Evolutionary conservation across 2,888 invertebrate genomes (phyloP).

Genomic region (Agonopterix alstromeriana): DNA sequence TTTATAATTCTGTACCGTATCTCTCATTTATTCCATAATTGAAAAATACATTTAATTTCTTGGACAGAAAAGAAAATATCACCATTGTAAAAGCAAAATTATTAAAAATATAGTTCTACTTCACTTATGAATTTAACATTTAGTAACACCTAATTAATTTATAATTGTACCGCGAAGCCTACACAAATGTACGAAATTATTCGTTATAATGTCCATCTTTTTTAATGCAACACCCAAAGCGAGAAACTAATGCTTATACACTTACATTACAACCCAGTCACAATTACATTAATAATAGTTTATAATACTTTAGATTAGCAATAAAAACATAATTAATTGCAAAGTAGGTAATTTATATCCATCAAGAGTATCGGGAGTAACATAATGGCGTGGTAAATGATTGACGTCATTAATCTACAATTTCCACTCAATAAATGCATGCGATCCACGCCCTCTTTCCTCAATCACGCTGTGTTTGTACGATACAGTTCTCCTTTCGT

Average conservation of each 20-base stretch:
- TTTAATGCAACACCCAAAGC: background rate
- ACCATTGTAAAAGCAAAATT: no score
- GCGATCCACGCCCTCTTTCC: constrained; percentile 23
- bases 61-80: no score
- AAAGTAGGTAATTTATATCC: constrained; percentile 30
- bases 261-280: background rate
- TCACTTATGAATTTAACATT: no score
- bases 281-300: constrained; percentile 1
- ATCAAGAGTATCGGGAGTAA: constrained; percentile 26
- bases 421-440: constrained; percentile 40
- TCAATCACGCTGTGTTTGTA: constrained; percentile 13
- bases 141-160: no score
- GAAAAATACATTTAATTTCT: no score
- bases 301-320: constrained; percentile 1
- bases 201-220: no score
- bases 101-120: no score
- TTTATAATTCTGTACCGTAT: no score
- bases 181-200: no score
- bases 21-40: no score
- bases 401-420: constrained; percentile 45
- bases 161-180: no score
- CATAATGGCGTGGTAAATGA: constrained; percentile 37
- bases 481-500: constrained; percentile 1
- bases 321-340: constrained; percentile 16
- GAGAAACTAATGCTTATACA: constrained; percentile 1